Evolutionary conservation across 2,888 invertebrate genomes (phyloP).

Genomic region (Chalcosyrphus nemorum): DNA sequence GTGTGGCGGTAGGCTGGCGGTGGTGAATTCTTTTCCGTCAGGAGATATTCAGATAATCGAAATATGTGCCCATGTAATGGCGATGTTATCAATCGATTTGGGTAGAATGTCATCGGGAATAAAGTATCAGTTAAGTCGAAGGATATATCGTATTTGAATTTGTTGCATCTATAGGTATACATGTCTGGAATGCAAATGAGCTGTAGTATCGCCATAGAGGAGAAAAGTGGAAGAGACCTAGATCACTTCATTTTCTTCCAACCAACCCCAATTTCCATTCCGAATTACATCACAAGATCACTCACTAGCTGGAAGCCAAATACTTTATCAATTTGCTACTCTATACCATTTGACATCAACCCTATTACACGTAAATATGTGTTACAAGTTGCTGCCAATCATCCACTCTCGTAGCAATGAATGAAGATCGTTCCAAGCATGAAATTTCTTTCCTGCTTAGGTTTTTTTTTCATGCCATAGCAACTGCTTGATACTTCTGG

Average conservation of each 20-base stretch:
- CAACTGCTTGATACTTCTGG: neutral
- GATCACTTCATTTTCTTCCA: neutral
- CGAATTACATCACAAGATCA: neutral
- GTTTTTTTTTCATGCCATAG: neutral
- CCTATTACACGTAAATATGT: neutral
- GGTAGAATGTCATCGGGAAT: neutral
- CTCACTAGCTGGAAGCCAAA: neutral
- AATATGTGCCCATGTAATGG: neutral
- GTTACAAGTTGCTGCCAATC: neutral
- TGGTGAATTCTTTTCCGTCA: conserved; percentile 15
- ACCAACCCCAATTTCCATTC: neutral
- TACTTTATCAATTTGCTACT: neutral
- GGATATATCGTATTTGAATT: no score
- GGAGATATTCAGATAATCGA: conserved; percentile 23
- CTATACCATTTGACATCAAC: neutral
- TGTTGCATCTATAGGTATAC: no score
- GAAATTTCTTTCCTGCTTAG: conserved; percentile 70
- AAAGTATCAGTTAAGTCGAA: neutral
- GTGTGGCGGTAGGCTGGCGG: neutral
- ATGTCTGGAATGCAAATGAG: no score
- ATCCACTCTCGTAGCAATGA: conserved; percentile 44
- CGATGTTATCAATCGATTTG: neutral
- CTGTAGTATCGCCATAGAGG: no score
- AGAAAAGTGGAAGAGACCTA: no score
- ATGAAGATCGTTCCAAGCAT: conserved; percentile 64